Evolutionary conservation across 30 jellyfish, hydroid and myxozoan species (phyloP), one percentile per base, ranked within the genome.

Genomic region (Aurelia sp.): DNA sequence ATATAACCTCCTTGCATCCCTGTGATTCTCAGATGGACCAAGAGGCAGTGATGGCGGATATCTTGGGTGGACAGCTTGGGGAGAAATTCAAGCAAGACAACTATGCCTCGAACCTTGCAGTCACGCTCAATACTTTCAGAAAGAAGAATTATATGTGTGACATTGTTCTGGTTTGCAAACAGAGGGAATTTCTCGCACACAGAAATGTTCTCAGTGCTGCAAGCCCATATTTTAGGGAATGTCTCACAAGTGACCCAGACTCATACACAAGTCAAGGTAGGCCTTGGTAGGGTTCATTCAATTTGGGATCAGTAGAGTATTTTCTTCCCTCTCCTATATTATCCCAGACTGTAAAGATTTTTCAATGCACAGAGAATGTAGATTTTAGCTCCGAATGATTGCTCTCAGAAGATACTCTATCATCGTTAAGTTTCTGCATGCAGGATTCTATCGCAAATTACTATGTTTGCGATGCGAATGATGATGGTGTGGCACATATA

Each of bases 131-230:
- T 68, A 89, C 79, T 19, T 89, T 61, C 90, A 84, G 99, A 73
- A 94, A 89, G 64, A 79, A 66, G 72, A 89, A 79, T 33, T 65
- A 73, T 50, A 79, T 94, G 96, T 94, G 99, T 71, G 97, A 94
- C 79, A 95, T 94, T 58, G 92, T 94, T 13, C 55, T 94, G 58
- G 81, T 79, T 11, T 73, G 89, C 78, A 81, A 94, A 17, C 96
- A 92, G 13, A 78, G 87, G 80, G 99, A 94, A 74, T 94, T 62
- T 79, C 71, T 94, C 31, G 97, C 97, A 17, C 99, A 94, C 79
- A 89, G 97, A 65, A 89, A 73, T 76, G 94, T 94, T 55, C 90
- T 94, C 30, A 60, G 99, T 67, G 97, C 99, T 1, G 96, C 99
- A 63, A 94, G 99, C 63, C 97, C 97, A 1, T 94, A 68, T 85